Percentiles rank a stretch among this genome's conserved stretches.
Conservation (phyloP, 2,113 vertebrate genomes). For the Climacteris rufus region DNA sequence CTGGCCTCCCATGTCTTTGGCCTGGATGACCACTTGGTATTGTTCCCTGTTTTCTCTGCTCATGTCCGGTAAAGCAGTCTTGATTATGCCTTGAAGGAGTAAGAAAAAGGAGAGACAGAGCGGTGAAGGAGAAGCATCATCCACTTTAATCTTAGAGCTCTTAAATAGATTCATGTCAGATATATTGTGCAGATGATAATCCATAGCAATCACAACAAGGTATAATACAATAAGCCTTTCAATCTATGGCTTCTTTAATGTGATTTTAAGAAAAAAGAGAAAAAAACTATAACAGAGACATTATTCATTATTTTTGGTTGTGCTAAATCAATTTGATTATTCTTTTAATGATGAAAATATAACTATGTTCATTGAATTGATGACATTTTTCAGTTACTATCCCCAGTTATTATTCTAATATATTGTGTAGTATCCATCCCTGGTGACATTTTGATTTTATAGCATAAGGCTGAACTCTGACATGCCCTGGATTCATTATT, state of each 20-base stretch:
- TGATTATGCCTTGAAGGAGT: conserved; percentile 83
- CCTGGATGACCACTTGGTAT: conserved; percentile 98
- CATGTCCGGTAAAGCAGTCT: conserved; percentile 94
- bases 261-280: not conserved
- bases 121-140: not conserved
- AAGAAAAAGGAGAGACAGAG: not conserved
- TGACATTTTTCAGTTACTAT: not conserved
- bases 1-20: conserved; percentile 98
- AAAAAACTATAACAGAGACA: not conserved
- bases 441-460: not conserved
- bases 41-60: conserved; percentile 94
- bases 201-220: not conserved
- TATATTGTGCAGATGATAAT: not conserved
- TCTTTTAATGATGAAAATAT: not conserved
- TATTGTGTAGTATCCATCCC: not conserved
- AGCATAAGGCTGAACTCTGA: not conserved
- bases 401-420: not conserved
- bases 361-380: not conserved
- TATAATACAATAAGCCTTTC: not conserved
- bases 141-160: not conserved
- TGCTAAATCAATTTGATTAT: not conserved
- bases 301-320: not conserved
- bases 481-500: not conserved
- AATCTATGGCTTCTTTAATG: not conserved
- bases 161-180: not conserved